Percentiles rank a stretch among this genome's conserved stretches.
Evolutionary conservation across 53 echinoderm and acorn worm genomes (phyloP).

Genomic region (Temnopleurus reevesii): DNA sequence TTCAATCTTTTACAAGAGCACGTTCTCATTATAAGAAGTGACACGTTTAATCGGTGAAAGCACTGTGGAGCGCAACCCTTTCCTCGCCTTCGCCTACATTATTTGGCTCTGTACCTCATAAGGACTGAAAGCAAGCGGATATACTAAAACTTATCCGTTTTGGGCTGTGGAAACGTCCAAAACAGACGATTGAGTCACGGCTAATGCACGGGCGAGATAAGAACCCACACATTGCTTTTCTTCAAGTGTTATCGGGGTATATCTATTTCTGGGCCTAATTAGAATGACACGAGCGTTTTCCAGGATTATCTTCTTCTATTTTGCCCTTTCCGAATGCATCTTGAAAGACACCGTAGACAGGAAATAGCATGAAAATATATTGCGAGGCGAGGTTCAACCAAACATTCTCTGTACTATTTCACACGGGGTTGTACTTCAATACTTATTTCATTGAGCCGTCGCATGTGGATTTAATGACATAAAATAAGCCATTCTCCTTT

Average conservation of each 20-base stretch:
- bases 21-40: neutral
- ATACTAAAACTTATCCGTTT: too few species aligned
- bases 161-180: neutral
- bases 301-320: neutral
- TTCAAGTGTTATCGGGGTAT: neutral
- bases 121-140: too few species aligned
- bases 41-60: neutral
- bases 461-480: too few species aligned
- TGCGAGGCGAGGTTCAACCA: neutral
- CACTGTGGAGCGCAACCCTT: neutral
- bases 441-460: too few species aligned
- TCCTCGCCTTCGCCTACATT: too few species aligned
- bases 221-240: conserved; percentile 28
- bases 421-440: neutral
- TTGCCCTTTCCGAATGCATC: neutral
- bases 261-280: conserved; percentile 35
- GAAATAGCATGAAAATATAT: neutral
- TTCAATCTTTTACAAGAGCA: neutral
- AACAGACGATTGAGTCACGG: conserved; percentile 33
- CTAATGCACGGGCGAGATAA: conserved; percentile 1
- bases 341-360: neutral
- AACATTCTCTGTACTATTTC: neutral
- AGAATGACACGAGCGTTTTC: conserved; percentile 38
- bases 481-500: too few species aligned
- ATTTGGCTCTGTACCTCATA: too few species aligned